Evolutionary conservation across 2,113 vertebrate species (phyloP).

Genomic region (Edolisoma coerulescens): DNA sequence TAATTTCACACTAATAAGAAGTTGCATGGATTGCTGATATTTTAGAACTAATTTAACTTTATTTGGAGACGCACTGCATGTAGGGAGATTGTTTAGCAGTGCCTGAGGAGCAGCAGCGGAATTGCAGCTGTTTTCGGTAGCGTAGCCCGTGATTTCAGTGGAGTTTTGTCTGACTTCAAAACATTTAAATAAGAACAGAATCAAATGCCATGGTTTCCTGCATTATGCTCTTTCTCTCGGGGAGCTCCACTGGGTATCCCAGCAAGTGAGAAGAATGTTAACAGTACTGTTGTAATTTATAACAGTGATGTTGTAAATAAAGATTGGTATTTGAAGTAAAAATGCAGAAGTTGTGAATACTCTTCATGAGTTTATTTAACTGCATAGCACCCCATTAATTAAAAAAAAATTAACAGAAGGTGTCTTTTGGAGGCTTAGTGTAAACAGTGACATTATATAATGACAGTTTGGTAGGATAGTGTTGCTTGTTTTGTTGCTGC

Average conservation of each 20-base stretch:
- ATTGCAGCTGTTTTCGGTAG: background rate
- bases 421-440: slow-evolving; percentile 10
- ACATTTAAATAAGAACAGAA: background rate
- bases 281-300: background rate
- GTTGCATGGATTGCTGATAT: background rate
- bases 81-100: background rate
- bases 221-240: background rate
- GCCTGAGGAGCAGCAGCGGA: background rate
- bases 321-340: background rate
- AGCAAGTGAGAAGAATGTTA: slow-evolving; percentile 21
- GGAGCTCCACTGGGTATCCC: background rate
- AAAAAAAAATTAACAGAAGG: slow-evolving; percentile 54
- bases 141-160: background rate
- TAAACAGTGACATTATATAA: slow-evolving; percentile 11
- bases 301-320: background rate
- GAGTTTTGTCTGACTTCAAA: background rate
- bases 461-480: slow-evolving; percentile 27
- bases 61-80: background rate
- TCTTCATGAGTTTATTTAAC: slow-evolving; percentile 35
- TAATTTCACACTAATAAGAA: slow-evolving; percentile 26
- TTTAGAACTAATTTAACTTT: slow-evolving; percentile 18
- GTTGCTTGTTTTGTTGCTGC: slow-evolving; percentile 48
- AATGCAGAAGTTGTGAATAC: background rate
- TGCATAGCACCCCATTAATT: slow-evolving; percentile 46
- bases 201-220: background rate